phyloP scores from a whole-genome alignment of 2,113 vertebrate species.

The Chamaea fasciata region DNA sequence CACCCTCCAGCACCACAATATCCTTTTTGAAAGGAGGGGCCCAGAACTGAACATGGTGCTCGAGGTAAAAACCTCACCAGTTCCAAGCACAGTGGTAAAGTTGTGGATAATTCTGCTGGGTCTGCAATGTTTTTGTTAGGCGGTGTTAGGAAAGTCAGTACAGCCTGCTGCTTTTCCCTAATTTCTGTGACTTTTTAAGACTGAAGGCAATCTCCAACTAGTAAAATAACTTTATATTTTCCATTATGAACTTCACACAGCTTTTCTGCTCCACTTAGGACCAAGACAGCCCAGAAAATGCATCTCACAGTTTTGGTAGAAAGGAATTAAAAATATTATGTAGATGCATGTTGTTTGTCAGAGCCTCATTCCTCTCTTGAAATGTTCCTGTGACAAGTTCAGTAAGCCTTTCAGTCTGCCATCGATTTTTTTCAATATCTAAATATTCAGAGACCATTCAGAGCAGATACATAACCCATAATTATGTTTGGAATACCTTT shows the following conservation, averaged over 20 bases:
- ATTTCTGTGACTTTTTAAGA: background rate
- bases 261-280: background rate
- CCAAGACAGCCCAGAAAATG: background rate
- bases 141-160: background rate
- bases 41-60: background rate
- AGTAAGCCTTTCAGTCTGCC: background rate
- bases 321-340: background rate
- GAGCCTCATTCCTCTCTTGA: background rate
- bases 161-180: background rate
- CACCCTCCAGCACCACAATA: background rate
- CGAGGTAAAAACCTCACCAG: accelerated
- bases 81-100: background rate
- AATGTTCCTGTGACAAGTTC: background rate
- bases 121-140: background rate
- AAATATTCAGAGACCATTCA: background rate
- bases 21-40: background rate
- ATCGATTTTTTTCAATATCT: background rate
- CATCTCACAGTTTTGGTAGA: background rate
- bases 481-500: background rate
- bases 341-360: background rate
- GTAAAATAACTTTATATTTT: background rate
- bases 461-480: background rate
- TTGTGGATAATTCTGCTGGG: background rate
- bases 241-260: background rate
- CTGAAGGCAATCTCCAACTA: background rate